A percentile compares a stretch with the other conserved stretches of the same genome.
These are phyloP conservation scores for Seladonia tumulorum DNA, from an alignment of 2,888 invertebrate species.

Conservation along the genomic window DNA sequence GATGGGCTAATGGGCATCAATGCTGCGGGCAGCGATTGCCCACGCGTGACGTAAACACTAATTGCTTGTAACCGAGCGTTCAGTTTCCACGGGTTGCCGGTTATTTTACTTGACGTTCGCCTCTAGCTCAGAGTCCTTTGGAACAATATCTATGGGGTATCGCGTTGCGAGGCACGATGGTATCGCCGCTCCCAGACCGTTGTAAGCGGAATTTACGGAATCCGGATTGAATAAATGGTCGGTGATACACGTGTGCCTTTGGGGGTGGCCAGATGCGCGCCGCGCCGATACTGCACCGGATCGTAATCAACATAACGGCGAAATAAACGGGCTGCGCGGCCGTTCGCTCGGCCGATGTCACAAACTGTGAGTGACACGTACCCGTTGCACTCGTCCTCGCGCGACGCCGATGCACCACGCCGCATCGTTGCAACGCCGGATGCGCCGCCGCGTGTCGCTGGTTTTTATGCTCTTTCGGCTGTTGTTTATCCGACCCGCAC, in stretches of 20 bases:
- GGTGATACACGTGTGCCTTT: conserved; percentile 19
- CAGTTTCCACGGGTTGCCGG: conserved; percentile 17
- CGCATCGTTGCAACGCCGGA: too few species aligned
- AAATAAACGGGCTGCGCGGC: conserved; percentile 62
- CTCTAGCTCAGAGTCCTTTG: conserved; percentile 5
- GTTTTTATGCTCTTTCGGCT: conserved; percentile 18
- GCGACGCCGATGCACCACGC: conserved; percentile 5
- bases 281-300: conserved; percentile 27
- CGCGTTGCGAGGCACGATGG: not conserved
- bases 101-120: conserved; percentile 17
- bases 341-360: conserved; percentile 31
- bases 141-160: conserved; percentile 15
- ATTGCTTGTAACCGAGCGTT: not conserved
- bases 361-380: conserved; percentile 59
- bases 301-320: conserved; percentile 64
- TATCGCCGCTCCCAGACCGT: not conserved
- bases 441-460: conserved; percentile 13
- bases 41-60: not conserved
- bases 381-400: conserved; percentile 26
- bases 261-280: conserved; percentile 30
- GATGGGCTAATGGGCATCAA: not conserved
- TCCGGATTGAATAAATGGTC: conserved; percentile 40
- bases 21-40: not conserved
- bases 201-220: conserved; percentile 35
- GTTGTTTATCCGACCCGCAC: not conserved